These are phyloP conservation scores for Tenthredo mesomela DNA, from an alignment of 2,888 invertebrate species.

Conservation along the genomic window DNA sequence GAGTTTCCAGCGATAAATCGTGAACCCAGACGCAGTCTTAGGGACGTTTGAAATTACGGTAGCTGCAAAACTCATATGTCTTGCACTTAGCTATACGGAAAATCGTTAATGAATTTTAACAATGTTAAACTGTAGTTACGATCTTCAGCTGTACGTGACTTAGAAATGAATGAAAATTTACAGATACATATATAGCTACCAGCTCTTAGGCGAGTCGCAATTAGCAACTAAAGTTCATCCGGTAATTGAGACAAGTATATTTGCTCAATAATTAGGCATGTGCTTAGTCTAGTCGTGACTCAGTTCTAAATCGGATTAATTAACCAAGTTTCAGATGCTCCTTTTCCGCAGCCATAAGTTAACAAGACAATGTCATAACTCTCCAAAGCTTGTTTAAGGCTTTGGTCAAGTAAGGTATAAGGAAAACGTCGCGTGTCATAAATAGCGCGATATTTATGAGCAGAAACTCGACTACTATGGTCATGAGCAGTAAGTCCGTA, in stretches of 20 bases:
- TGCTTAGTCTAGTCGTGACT: not conserved
- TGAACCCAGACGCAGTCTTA: not conserved
- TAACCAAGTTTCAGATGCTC: not conserved
- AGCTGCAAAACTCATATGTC: not conserved
- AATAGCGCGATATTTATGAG: not conserved
- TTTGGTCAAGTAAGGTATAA: not conserved
- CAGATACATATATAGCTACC: not conserved
- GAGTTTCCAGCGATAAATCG: conserved; percentile 11
- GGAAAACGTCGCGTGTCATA: not conserved
- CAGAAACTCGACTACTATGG: no score
- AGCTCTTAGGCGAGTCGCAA: not conserved
- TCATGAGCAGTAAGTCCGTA: no score
- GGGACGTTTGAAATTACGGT: conserved; percentile 9
- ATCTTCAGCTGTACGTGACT: not conserved
- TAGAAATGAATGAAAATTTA: conserved; percentile 14
- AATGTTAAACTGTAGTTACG: conserved; percentile 12
- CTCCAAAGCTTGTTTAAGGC: not conserved
- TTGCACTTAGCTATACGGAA: not conserved
- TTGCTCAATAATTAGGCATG: not conserved
- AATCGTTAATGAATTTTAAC: conserved; percentile 21
- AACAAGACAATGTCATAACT: not conserved
- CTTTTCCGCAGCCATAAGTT: not conserved
- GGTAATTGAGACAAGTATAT: conserved; percentile 9
- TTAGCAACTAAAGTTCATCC: not conserved
- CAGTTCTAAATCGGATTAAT: not conserved